Conservation (phyloP, 2,797 vertebrate genomes). For the Anguilla pacifica region DNA sequence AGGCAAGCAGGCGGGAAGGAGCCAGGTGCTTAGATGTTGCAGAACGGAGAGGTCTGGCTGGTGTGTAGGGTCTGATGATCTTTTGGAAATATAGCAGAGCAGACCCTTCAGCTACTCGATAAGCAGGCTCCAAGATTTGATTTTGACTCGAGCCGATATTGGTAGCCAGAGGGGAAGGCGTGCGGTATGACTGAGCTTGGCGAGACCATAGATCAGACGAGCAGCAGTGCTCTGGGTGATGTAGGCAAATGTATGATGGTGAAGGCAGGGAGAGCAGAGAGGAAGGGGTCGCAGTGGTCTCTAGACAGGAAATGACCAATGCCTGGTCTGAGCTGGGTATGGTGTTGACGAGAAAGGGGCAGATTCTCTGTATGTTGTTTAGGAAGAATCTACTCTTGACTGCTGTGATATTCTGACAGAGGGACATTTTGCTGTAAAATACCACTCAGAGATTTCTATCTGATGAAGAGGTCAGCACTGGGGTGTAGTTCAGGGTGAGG, state of each 20-base stretch:
- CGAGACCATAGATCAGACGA: neutral
- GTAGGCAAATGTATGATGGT: neutral
- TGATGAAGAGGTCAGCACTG: neutral
- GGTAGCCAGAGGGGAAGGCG: neutral
- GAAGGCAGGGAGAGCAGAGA: neutral
- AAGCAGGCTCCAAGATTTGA: neutral
- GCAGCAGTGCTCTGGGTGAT: neutral
- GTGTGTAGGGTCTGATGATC: too few species aligned
- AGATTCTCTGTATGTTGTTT: neutral
- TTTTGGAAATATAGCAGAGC: too few species aligned
- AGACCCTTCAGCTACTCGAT: too few species aligned
- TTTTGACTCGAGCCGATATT: neutral
- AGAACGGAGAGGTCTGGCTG: too few species aligned
- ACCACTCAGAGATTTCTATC: neutral
- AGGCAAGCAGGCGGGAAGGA: neutral
- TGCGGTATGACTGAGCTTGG: neutral
- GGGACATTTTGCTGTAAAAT: neutral
- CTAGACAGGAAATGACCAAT: neutral
- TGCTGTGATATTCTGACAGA: neutral
- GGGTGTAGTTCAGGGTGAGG: neutral
- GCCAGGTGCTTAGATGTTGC: neutral
- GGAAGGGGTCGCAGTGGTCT: neutral
- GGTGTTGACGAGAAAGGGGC: neutral
- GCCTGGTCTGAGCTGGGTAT: neutral
- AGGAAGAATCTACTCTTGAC: neutral